Conservation (phyloP, 2,113 vertebrate genomes). For the Podiceps cristatus region DNA sequence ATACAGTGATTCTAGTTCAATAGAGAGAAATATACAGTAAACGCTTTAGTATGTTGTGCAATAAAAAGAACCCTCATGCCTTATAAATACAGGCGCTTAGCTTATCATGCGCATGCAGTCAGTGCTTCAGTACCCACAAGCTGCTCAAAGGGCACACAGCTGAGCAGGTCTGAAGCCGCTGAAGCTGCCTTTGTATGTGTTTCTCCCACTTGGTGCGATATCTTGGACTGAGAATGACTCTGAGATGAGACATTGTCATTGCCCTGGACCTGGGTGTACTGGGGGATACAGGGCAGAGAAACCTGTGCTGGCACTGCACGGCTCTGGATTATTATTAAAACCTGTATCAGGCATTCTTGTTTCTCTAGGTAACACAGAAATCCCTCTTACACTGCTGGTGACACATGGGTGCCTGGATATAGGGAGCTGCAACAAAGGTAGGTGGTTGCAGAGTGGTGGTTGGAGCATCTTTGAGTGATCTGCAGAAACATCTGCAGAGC, state of each 20-base stretch:
- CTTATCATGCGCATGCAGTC: neutral
- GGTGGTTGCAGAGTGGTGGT: neutral
- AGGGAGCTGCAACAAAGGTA: neutral
- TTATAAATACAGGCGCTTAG: neutral
- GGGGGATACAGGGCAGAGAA: neutral
- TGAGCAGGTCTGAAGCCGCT: neutral
- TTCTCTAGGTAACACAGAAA: neutral
- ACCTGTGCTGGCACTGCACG: fast-evolving
- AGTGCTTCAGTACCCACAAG: neutral
- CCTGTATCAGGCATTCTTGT: neutral
- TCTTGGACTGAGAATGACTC: neutral
- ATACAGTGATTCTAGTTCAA: neutral
- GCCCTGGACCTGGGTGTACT: neutral
- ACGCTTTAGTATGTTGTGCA: neutral
- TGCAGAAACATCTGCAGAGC: neutral
- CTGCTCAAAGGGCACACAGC: neutral
- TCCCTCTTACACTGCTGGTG: neutral
- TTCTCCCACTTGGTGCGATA: neutral
- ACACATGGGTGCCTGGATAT: neutral
- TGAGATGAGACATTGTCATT: neutral
- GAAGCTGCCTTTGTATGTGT: neutral
- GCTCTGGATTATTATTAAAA: neutral
- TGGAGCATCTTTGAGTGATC: neutral
- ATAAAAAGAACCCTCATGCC: neutral
- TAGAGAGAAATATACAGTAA: neutral